Percentiles rank a stretch among this genome's conserved stretches.
Conservation (phyloP, 2,888 invertebrate species). For the Luperina testacea region DNA sequence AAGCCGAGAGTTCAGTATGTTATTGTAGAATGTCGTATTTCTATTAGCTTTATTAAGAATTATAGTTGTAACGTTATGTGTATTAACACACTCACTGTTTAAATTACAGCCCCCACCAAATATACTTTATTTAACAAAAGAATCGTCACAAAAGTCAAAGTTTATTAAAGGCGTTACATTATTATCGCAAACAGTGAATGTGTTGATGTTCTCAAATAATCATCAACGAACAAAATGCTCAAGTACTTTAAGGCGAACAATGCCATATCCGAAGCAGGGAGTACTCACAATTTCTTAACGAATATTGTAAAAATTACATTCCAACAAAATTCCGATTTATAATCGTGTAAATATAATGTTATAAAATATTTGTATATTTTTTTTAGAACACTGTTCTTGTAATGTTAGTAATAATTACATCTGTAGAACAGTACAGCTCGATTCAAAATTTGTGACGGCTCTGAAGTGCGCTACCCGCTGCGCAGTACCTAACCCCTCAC, state of each 20-base stretch:
- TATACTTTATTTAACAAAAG: conserved; percentile 72
- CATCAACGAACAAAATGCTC: conserved; percentile 87
- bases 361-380: conserved; percentile 83
- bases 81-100: conserved; percentile 90
- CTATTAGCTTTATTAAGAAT: conserved; percentile 85
- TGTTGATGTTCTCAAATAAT: conserved; percentile 87
- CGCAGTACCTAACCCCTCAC: neutral
- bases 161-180: conserved; percentile 62
- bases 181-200: conserved; percentile 86
- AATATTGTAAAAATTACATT: conserved; percentile 71
- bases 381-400: conserved; percentile 69
- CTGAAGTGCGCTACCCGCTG: neutral
- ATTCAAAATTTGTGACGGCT: neutral
- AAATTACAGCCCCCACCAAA: conserved; percentile 86
- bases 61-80: conserved; percentile 77
- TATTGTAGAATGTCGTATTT: conserved; percentile 80
- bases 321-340: conserved; percentile 76
- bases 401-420: conserved; percentile 76
- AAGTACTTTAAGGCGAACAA: conserved; percentile 87
- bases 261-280: conserved; percentile 83
- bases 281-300: conserved; percentile 68
- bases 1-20: conserved; percentile 66
- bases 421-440: conserved; percentile 27
- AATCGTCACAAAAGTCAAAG: conserved; percentile 73
- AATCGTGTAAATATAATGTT: conserved; percentile 81